Percentiles rank a stretch among this genome's conserved stretches.
Evolutionary conservation across 2,113 vertebrate species (phyloP).

Genomic region (Eublepharis macularius): DNA sequence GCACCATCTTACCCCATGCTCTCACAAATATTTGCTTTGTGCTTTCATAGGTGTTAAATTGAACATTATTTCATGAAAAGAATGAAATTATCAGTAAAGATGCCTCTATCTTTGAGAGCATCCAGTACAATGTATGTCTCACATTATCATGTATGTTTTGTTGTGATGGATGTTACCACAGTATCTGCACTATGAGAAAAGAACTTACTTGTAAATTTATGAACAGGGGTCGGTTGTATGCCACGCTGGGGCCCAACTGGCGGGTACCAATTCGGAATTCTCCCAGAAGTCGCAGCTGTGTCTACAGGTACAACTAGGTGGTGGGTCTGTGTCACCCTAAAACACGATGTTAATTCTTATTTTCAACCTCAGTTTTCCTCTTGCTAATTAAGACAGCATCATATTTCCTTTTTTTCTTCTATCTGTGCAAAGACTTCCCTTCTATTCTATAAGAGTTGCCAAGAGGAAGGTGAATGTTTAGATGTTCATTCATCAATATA

Average conservation of each 20-base stretch:
- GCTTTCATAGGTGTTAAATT: not conserved
- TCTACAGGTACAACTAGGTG: conserved; percentile 87
- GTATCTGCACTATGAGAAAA: conserved; percentile 47
- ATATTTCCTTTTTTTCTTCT: not conserved
- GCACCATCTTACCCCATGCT: not conserved
- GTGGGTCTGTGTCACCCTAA: conserved; percentile 43
- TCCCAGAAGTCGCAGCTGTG: conserved; percentile 87
- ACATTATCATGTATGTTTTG: not conserved
- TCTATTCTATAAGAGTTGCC: not conserved
- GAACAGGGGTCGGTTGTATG: conserved; percentile 94
- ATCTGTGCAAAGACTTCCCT: not conserved
- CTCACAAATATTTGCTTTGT: not conserved
- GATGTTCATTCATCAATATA: not conserved
- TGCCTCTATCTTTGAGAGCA: not conserved
- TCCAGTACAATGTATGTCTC: not conserved
- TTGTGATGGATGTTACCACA: conserved; percentile 13
- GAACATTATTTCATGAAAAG: not conserved
- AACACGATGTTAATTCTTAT: conserved; percentile 19
- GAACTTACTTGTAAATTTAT: conserved; percentile 70
- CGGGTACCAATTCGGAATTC: conserved; percentile 89
- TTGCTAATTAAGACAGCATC: not conserved
- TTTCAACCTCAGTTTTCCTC: not conserved
- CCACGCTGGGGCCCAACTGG: conserved; percentile 96
- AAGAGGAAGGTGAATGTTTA: not conserved
- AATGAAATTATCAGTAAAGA: not conserved